These are phyloP conservation scores for Hippocampus zosterae DNA, from an alignment of 2,113 vertebrate genomes.

Conservation along the genomic window DNA sequence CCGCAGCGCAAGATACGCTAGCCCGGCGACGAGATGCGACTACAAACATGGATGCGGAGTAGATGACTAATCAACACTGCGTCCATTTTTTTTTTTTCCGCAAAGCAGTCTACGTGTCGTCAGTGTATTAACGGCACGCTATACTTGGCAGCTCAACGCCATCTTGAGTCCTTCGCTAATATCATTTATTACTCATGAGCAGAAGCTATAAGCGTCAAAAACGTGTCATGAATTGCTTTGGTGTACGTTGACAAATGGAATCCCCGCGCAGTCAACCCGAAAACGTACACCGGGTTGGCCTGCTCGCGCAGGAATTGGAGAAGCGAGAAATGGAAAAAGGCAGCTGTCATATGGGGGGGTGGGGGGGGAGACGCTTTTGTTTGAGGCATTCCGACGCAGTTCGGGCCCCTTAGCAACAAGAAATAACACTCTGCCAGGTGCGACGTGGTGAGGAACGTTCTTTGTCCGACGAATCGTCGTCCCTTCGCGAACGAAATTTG, in stretches of 20 bases:
- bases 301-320: slow-evolving; percentile 23
- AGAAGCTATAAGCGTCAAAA: slow-evolving; percentile 19
- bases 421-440: slow-evolving; percentile 39
- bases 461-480: slow-evolving; percentile 26
- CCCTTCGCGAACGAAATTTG: slow-evolving; percentile 22
- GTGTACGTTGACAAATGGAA: slow-evolving; percentile 6
- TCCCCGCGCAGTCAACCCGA: slow-evolving; percentile 6
- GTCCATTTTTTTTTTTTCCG: too few relatives aligned
- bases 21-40: too few relatives aligned
- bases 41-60: too few relatives aligned
- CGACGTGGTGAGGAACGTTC: slow-evolving; percentile 39
- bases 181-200: neutral
- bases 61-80: too few relatives aligned
- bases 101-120: too few relatives aligned
- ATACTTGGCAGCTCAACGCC: too few relatives aligned
- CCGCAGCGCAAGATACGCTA: too few relatives aligned
- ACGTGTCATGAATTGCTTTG: slow-evolving; percentile 8
- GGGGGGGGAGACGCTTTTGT: slow-evolving; percentile 45
- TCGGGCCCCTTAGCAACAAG: slow-evolving; percentile 30
- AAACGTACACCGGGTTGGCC: slow-evolving; percentile 15
- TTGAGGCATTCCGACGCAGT: slow-evolving; percentile 43
- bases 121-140: too few relatives aligned
- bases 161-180: neutral
- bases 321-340: slow-evolving; percentile 58
- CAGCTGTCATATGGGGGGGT: slow-evolving; percentile 51